Evolutionary conservation across 2,888 invertebrate genomes (phyloP).

Genomic region (Eugnorisma glareosa): DNA sequence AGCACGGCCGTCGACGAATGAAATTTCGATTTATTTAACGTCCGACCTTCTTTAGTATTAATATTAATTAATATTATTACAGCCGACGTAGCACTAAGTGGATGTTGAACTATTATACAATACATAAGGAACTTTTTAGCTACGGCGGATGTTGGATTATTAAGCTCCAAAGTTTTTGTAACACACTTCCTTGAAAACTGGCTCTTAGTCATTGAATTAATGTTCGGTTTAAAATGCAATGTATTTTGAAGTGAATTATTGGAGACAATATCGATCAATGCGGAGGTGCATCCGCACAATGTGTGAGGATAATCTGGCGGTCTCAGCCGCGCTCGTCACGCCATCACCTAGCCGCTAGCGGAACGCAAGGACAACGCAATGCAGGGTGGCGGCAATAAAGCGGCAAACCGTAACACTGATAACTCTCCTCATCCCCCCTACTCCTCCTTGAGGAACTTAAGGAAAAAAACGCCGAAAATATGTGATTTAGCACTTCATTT

Average conservation of each 20-base stretch:
- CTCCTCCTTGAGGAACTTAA: too few species aligned
- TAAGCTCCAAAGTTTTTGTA: neutral
- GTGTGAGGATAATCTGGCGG: neutral
- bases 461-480: too few species aligned
- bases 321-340: neutral
- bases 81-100: conserved; percentile 41
- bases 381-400: neutral
- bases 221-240: neutral
- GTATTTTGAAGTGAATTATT: neutral
- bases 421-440: neutral
- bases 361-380: neutral
- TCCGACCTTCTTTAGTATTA: conserved; percentile 64
- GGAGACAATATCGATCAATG: neutral
- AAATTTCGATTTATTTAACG: conserved; percentile 69
- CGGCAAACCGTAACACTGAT: neutral
- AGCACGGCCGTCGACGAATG: conserved; percentile 58
- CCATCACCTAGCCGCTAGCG: neutral
- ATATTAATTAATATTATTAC: conserved; percentile 66
- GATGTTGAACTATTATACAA: conserved; percentile 28
- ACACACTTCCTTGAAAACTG: neutral
- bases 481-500: neutral
- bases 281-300: neutral
- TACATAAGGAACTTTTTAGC: conserved; percentile 13
- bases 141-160: neutral
- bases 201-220: neutral